Evolutionary conservation across 2,888 invertebrate genomes (phyloP), one percentile per base, ranked within the genome.

Genomic region (Nymphalis urticae): DNA sequence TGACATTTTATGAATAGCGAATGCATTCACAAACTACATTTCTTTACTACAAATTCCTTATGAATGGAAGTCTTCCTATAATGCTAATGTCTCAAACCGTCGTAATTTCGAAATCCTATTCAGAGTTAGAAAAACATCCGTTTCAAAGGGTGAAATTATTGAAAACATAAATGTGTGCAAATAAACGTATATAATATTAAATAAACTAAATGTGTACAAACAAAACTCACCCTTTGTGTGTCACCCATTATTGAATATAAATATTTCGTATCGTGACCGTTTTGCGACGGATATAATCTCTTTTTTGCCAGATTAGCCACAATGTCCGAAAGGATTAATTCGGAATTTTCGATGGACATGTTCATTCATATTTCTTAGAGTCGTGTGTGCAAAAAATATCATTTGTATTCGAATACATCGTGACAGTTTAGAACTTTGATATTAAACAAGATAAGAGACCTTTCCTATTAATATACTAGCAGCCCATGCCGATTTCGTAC

Each of bases 141-240:
- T 73, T 75, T 75, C 63, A 82, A 86, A 85, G 85, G 85, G 82
- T 83, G 76, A 78, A 78, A 68, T 69, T 72, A 79, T 79, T 79
- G 80, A 79, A 80, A 78, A 77, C 73, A 73, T 82, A 82, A 88
- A 87, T 86, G 86, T 89, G 89, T 85, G 80, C 86, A 88, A 86
- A 85, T 85, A 88, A 84, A 82, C 81, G 80, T 76, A 71, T 76
- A 75, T 66, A 42, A 69, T 78, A 78, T 75, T 85, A 86, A 84
- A 86, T 87, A 82, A 24, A 24, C 21, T 27, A 83, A 89, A 90
- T 86, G 86, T 92, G 90, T 80, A 88, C 86, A 90, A 90, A 90
- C 89, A 90, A 69, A 42, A 86, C 85, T 86, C 54, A 17, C 17
- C 54, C 27, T 56, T 56, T 56, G 54, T 56, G 81, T 82, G 83